Conservation (phyloP, 1,140 invertebrate genomes). For the Marisa cornuarietis region DNA sequence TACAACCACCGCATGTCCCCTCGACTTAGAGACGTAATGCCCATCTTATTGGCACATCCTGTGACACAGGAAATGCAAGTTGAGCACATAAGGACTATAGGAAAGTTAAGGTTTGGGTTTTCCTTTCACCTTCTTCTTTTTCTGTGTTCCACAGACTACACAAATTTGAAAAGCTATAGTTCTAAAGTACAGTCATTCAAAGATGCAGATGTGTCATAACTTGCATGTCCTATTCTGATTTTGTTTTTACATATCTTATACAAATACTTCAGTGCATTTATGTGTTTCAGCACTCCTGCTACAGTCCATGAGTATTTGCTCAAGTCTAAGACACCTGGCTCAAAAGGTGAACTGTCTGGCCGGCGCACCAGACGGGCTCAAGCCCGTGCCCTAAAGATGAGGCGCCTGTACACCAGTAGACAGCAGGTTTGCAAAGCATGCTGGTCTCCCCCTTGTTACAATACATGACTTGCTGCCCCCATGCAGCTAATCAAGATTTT, state of each 20-base stretch:
- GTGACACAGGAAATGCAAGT: constrained; percentile 60
- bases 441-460: not conserved
- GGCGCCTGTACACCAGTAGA: constrained; percentile 55
- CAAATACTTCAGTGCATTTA: constrained; percentile 3
- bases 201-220: too few relatives aligned
- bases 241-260: not conserved
- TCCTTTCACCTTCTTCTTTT: not conserved
- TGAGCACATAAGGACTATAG: constrained; percentile 61
- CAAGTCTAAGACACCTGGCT: constrained; percentile 47
- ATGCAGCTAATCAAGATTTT: constrained; percentile 2
- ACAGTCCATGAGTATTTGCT: constrained; percentile 33
- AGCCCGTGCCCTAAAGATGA: constrained; percentile 56
- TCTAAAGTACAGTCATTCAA: too few relatives aligned
- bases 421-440: constrained; percentile 13
- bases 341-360: constrained; percentile 47
- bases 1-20: constrained; percentile 59
- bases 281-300: constrained; percentile 34
- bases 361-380: constrained; percentile 56
- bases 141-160: too few relatives aligned
- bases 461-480: not conserved
- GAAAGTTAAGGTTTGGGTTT: constrained; percentile 53
- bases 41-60: constrained; percentile 53
- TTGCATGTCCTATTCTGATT: too few relatives aligned
- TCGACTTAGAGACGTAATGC: constrained; percentile 52
- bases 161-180: too few relatives aligned